phyloP scores from a whole-genome alignment of 2,113 vertebrate genomes.

The Galeopterus variegatus region DNA sequence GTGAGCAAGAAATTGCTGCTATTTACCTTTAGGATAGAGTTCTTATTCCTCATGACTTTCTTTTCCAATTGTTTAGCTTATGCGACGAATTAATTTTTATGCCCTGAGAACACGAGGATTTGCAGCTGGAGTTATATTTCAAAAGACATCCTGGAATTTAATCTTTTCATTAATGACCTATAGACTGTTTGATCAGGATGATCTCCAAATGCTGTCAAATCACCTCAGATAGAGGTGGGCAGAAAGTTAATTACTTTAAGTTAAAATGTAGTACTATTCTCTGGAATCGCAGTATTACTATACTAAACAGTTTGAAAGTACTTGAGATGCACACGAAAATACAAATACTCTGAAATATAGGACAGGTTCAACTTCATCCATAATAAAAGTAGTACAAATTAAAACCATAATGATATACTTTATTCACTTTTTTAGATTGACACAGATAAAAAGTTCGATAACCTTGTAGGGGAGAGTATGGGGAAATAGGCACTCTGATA shows the following conservation, averaged over 20 bases:
- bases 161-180: constrained; percentile 14
- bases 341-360: neutral
- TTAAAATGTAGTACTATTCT: constrained; percentile 27
- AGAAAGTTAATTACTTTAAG: constrained; percentile 28
- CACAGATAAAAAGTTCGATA: constrained; percentile 46
- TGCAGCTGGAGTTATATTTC: constrained; percentile 20
- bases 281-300: neutral
- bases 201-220: neutral
- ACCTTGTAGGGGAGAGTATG: neutral
- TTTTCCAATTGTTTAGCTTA: neutral
- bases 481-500: neutral
- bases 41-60: neutral
- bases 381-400: constrained; percentile 28
- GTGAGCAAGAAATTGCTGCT: neutral
- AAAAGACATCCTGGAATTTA: constrained; percentile 51
- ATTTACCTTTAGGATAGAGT: neutral
- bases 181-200: neutral
- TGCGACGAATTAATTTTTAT: constrained; percentile 42
- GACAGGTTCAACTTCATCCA: neutral
- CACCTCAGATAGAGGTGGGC: neutral
- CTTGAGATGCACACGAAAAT: neutral
- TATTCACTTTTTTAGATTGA: constrained; percentile 15
- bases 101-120: constrained; percentile 1
- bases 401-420: constrained; percentile 10
- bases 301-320: constrained; percentile 52